Percentiles rank a stretch among this genome's conserved stretches.
Conservation (phyloP, 2,113 vertebrate species). For the Tiliqua scincoides region DNA sequence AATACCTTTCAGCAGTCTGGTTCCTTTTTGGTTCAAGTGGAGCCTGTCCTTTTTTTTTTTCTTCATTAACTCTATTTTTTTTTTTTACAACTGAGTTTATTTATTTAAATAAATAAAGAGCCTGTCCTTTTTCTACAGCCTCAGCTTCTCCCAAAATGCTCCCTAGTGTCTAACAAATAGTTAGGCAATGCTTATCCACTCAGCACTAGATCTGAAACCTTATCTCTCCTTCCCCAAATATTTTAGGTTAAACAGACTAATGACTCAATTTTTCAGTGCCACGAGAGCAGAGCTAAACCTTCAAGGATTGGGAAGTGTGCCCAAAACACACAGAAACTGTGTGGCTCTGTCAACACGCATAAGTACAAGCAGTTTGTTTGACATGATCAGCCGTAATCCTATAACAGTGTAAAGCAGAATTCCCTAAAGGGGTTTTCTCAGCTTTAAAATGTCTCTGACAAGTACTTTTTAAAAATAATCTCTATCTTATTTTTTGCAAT, state of each 20-base stretch:
- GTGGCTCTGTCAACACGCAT: neutral
- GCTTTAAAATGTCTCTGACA: neutral
- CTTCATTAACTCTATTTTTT: too few species aligned
- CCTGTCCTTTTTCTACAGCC: too few species aligned
- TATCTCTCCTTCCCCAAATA: neutral
- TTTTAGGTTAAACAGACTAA: neutral
- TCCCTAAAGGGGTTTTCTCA: neutral
- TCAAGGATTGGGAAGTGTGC: neutral
- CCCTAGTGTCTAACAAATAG: too few species aligned
- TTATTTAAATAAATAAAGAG: too few species aligned
- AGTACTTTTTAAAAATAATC: neutral
- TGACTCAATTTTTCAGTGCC: neutral
- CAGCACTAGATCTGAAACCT: neutral
- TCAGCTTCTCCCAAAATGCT: too few species aligned
- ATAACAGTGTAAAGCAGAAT: neutral
- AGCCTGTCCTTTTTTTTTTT: too few species aligned
- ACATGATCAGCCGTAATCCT: neutral
- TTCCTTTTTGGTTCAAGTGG: too few species aligned
- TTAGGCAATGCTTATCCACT: neutral
- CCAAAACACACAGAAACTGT: neutral
- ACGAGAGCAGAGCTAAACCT: neutral
- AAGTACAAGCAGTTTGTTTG: constrained; percentile 7
- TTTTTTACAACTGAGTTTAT: too few species aligned
- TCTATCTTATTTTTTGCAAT: neutral
- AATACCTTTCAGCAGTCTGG: too few species aligned